Conservation (phyloP, 2,888 invertebrate species). For the Calameuta idolon region DNA sequence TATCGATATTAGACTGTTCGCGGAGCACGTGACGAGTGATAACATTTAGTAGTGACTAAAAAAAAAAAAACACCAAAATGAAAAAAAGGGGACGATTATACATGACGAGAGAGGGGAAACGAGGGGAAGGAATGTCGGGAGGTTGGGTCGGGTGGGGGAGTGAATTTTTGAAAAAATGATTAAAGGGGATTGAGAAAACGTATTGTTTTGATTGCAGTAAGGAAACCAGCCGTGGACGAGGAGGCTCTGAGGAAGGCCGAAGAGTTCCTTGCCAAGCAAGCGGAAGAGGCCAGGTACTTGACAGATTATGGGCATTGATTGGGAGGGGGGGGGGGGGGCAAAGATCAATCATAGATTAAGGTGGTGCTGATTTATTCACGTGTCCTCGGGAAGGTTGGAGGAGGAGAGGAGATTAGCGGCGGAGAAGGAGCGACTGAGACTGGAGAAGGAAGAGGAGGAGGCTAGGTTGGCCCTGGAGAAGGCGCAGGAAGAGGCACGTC, state of each 20-base stretch:
- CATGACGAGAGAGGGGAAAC: constrained; percentile 28
- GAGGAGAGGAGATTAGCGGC: constrained; percentile 50
- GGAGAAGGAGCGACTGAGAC: constrained; percentile 32
- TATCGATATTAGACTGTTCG: too few species aligned
- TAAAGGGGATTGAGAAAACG: too few species aligned
- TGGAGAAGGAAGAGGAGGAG: constrained; percentile 52
- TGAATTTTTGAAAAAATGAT: too few species aligned
- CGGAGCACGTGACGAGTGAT: too few species aligned
- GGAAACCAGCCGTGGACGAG: constrained; percentile 43
- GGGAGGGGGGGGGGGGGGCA: too few species aligned
- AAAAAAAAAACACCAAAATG: too few species aligned
- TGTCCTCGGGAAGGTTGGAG: constrained; percentile 42
- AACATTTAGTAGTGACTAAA: too few species aligned
- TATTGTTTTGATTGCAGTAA: constrained; percentile 42
- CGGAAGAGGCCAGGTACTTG: constrained; percentile 53
- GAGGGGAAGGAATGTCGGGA: constrained; percentile 29
- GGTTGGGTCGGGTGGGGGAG: too few species aligned
- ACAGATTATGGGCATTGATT: too few species aligned
- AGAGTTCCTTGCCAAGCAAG: constrained; percentile 47
- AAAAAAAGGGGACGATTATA: too few species aligned
- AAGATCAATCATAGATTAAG: too few species aligned
- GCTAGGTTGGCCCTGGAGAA: constrained; percentile 55
- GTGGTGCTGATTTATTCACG: too few species aligned
- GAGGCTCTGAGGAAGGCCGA: constrained; percentile 50
- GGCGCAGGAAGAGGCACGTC: constrained; percentile 66